Base-by-base conservation (phyloP, 2,797 vertebrate genomes). In the Girardinus metallicus region DNA sequence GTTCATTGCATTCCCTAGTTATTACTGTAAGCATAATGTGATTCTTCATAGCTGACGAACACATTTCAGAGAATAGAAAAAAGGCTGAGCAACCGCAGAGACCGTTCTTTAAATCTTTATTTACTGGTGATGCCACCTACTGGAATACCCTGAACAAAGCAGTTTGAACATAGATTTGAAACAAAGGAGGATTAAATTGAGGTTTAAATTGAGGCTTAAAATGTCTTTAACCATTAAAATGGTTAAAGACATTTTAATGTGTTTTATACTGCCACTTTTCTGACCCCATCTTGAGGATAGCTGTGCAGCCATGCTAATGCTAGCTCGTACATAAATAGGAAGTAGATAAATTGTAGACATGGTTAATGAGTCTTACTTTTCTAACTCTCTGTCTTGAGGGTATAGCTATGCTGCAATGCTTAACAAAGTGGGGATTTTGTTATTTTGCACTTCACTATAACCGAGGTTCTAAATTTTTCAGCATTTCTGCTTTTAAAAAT, bases 71-170 rank as follows among this genome's bases (percentile, higher is more conserved):
- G 6, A 23, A 70, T 2, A 81, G 6, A 16, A 73, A 8, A 79
- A 41, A 36, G 21, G 26, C n/a, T 51, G 5, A 47, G 15, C 31
- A 75, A 62, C 44, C 15, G 9, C 18, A 49, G 2, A 2, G 5
- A 74, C 10, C 7, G n/a, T n/a, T n/a, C n/a, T n/a, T n/a, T 21
- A 60, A 23, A 1, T 49, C 47, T 26, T 29, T 7, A 64, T 77
- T 55, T 74, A 26, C 39, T 41, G 74, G 70, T 51, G 80, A 55
- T 73, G 77, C 88, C 90, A 74, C 80, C 86, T 86, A 43, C 62
- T 81, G 90, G 86, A 81, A 1, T 0, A 36, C 0, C 41, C 10
- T 39, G 73, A 36, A 36, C 64, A 73, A 29, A 26, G 16, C 0
- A 34, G 5, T 18, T 62, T 62, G 18, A 68, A 41, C 36, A 41